Conservation (phyloP, 2,797 vertebrate species). For the Buceros bicornis region DNA sequence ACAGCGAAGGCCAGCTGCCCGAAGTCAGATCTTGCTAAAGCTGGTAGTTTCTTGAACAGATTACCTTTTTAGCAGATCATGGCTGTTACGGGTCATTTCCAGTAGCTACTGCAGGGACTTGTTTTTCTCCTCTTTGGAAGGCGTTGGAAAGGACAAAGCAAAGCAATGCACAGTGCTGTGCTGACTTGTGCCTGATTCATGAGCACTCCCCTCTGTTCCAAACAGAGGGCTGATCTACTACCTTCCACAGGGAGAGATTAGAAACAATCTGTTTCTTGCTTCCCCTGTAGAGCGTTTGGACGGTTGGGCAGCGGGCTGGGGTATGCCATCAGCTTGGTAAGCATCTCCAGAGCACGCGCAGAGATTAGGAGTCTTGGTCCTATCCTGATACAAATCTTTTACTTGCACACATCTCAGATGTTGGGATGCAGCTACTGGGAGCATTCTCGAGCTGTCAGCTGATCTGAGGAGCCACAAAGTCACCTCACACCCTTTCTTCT, state of each 20-base stretch:
- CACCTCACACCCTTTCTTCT: background rate
- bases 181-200: background rate
- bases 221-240: background rate
- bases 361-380: background rate
- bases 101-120: background rate
- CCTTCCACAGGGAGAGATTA: background rate
- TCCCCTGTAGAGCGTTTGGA: background rate
- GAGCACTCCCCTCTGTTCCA: background rate
- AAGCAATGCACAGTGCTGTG: background rate
- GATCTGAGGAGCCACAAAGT: background rate
- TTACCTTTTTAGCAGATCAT: background rate
- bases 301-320: background rate
- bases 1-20: background rate
- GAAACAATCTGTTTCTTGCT: background rate
- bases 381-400: background rate
- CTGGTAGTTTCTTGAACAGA: background rate
- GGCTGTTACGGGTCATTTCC: background rate
- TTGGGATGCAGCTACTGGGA: background rate
- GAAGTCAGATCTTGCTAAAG: background rate
- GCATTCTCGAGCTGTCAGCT: background rate
- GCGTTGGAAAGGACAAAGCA: background rate
- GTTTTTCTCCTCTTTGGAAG: background rate
- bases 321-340: background rate
- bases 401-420: background rate
- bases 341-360: background rate